A percentile compares a stretch with the other conserved stretches of the same genome.
Evolutionary conservation across 2,113 vertebrate species (phyloP).

Genomic region (Pelmatolapia mariae): DNA sequence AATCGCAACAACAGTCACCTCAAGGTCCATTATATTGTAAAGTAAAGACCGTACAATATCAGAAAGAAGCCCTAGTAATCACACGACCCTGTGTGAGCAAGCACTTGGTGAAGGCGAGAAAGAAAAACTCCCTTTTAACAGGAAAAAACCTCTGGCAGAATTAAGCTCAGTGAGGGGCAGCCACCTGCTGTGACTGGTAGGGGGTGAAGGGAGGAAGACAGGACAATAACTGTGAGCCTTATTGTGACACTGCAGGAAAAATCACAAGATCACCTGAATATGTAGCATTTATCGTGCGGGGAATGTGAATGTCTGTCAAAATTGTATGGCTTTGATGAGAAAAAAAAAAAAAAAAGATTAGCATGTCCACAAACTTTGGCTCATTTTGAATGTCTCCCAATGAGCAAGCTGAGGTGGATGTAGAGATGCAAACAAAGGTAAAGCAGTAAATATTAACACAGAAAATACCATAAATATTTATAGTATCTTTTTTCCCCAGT

Average conservation of each 20-base stretch:
- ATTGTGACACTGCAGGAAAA: not conserved
- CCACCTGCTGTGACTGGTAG: not conserved
- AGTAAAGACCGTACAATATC: not conserved
- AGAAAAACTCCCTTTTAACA: not conserved
- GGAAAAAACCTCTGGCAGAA: not conserved
- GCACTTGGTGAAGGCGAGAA: not conserved
- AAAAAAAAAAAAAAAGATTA: not conserved
- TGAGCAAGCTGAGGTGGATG: not conserved
- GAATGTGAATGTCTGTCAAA: not conserved
- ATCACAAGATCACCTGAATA: not conserved
- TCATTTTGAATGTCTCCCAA: not conserved
- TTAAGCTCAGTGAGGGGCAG: not conserved
- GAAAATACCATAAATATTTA: not conserved
- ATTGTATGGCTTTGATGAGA: not conserved
- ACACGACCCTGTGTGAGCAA: not conserved
- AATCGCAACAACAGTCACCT: not conserved
- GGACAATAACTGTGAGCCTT: not conserved
- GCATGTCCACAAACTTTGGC: not conserved
- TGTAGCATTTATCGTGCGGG: not conserved
- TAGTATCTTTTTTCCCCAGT: not conserved
- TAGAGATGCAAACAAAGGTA: not conserved
- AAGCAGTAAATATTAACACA: not conserved
- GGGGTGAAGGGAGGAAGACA: not conserved
- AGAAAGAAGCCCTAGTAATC: not conserved
- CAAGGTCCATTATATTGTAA: not conserved